Percentiles rank a stretch among this genome's conserved stretches.
Conservation (phyloP, 2,113 vertebrate genomes). For the Talpa occidentalis region DNA sequence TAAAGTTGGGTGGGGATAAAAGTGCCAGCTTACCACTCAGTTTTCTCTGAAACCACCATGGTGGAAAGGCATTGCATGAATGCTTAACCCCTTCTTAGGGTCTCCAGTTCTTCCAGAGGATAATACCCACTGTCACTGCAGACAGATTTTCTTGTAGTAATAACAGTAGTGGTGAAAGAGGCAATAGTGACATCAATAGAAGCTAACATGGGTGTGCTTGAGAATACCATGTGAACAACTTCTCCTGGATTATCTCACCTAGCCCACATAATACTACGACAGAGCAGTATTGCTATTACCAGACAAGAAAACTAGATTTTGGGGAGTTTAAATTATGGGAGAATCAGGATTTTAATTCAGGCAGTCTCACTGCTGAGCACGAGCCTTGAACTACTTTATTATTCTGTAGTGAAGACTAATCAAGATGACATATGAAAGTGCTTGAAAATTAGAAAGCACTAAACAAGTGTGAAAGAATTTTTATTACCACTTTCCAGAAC, state of each 20-base stretch:
- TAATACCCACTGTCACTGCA: not conserved
- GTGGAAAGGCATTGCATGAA: not conserved
- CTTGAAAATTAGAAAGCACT: conserved; percentile 28
- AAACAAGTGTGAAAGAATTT: conserved; percentile 11
- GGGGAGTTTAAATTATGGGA: not conserved
- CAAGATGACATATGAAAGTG: not conserved
- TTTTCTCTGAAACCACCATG: not conserved
- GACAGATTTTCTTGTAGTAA: not conserved
- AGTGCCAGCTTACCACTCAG: not conserved
- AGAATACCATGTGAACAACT: not conserved
- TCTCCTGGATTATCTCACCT: not conserved
- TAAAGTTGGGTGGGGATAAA: not conserved
- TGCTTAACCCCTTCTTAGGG: not conserved
- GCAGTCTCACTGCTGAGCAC: not conserved
- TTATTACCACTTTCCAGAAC: conserved; percentile 29
- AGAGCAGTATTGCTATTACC: not conserved
- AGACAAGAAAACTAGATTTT: not conserved
- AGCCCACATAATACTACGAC: not conserved
- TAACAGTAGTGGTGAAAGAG: not conserved
- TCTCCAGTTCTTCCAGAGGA: not conserved
- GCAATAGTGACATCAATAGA: not conserved
- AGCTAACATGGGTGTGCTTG: not conserved
- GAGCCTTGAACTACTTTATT: not conserved
- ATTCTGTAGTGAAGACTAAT: not conserved
- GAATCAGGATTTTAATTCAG: not conserved